These are phyloP conservation scores for Sciurus carolinensis DNA, from an alignment of 2,797 vertebrate species.

Conservation along the genomic window DNA sequence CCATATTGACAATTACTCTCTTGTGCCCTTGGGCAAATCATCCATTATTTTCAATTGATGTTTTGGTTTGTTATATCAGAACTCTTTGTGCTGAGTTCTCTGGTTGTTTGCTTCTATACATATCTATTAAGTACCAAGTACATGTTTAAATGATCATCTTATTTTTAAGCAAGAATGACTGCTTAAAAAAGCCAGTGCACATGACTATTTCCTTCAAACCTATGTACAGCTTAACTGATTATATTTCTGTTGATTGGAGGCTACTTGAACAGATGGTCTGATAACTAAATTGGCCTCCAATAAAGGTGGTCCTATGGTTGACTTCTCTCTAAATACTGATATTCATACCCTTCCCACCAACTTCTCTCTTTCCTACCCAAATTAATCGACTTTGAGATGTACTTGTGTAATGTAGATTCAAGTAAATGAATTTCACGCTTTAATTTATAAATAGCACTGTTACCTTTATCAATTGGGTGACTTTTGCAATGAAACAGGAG, in stretches of 20 bases:
- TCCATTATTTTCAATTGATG: not conserved
- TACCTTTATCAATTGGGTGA: not conserved
- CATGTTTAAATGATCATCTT: not conserved
- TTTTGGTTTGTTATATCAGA: not conserved
- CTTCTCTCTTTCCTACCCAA: not conserved
- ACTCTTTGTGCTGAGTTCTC: not conserved
- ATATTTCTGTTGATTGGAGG: not conserved
- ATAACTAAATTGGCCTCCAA: not conserved
- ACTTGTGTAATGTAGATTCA: not conserved
- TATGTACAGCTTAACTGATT: not conserved
- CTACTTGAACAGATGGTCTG: not conserved
- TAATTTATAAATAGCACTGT: not conserved
- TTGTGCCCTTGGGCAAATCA: not conserved
- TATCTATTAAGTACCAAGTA: not conserved
- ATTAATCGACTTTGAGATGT: not conserved
- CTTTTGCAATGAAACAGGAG: slow-evolving; percentile 69
- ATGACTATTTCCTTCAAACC: not conserved
- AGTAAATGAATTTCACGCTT: not conserved
- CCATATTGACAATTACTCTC: not conserved
- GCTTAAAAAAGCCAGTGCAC: not conserved
- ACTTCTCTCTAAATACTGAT: not conserved
- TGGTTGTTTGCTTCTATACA: not conserved
- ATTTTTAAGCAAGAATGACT: not conserved
- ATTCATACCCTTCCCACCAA: not conserved
- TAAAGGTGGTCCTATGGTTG: not conserved